A percentile compares a stretch with the other conserved stretches of the same genome.
These are phyloP conservation scores for Choloepus didactylus DNA, from an alignment of 2,797 vertebrate species.

Conservation along the genomic window DNA sequence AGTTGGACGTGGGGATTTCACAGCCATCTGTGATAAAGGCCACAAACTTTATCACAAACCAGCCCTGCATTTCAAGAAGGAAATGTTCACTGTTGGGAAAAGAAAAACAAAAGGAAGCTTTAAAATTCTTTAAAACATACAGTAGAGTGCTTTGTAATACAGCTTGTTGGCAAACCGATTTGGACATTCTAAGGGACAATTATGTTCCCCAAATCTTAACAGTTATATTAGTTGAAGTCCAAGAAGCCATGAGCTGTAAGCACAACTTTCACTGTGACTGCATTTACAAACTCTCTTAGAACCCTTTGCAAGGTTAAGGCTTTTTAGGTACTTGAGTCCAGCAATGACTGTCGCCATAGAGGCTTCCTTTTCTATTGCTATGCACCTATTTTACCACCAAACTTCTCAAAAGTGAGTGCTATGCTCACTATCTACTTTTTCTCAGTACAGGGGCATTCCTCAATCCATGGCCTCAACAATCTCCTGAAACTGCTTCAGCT, in stretches of 20 bases:
- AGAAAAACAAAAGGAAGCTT: background rate
- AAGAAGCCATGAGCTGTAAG: background rate
- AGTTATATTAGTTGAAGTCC: background rate
- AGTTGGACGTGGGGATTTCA: background rate
- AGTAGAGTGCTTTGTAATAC: background rate
- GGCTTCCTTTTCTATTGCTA: background rate
- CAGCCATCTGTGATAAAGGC: background rate
- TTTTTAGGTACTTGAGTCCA: background rate
- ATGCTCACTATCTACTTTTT: background rate
- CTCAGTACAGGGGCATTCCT: background rate
- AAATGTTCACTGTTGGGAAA: conserved; percentile 2
- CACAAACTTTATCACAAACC: background rate
- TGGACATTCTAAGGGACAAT: background rate
- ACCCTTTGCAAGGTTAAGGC: background rate
- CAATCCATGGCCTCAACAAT: background rate
- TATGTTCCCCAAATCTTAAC: background rate
- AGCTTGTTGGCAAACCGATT: background rate
- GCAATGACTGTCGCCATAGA: background rate
- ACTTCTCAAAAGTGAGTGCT: conserved; percentile 21
- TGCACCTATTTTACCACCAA: background rate
- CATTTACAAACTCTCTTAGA: background rate
- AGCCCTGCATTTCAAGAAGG: conserved; percentile 10
- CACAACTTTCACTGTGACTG: background rate
- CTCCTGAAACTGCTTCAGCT: background rate
- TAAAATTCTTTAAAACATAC: conserved; percentile 50